These are phyloP conservation scores for Sphyrna mokarran DNA, from an alignment of 2,113 vertebrate species.

Conservation along the genomic window DNA sequence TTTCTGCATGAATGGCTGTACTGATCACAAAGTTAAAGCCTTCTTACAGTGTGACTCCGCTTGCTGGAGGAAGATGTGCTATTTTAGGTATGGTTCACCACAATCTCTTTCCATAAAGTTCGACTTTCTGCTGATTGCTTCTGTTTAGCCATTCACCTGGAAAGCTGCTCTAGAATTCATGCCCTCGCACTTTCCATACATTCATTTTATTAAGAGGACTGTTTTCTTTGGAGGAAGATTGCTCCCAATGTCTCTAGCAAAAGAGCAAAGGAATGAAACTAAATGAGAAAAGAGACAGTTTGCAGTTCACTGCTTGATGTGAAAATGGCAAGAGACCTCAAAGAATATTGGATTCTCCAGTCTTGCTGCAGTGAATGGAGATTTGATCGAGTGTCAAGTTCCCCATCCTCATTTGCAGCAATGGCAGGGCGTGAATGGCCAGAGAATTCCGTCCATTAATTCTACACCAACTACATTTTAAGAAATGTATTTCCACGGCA, in stretches of 20 bases:
- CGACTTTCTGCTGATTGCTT: not conserved
- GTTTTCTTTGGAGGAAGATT: too few species aligned
- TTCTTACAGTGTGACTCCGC: too few species aligned
- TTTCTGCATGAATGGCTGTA: not conserved
- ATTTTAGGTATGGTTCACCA: not conserved
- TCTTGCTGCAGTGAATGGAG: too few species aligned
- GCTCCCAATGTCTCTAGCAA: too few species aligned
- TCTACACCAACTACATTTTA: not conserved
- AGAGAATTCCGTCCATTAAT: too few species aligned
- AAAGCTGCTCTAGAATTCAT: not conserved
- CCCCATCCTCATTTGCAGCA: too few species aligned
- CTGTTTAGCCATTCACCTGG: not conserved
- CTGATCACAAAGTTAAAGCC: not conserved
- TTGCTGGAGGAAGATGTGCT: not conserved
- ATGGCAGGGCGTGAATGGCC: too few species aligned
- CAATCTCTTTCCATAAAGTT: not conserved
- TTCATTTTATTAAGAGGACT: not conserved
- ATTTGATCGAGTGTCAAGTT: too few species aligned
- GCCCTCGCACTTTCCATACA: not conserved
- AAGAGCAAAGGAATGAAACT: too few species aligned
- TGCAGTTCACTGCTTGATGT: not conserved
- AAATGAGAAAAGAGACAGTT: not conserved
- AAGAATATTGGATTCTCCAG: not conserved
- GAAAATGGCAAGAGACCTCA: not conserved
- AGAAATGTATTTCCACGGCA: not conserved